phyloP scores from a whole-genome alignment of 2,888 invertebrate genomes.

The Drosophila basisetae region DNA sequence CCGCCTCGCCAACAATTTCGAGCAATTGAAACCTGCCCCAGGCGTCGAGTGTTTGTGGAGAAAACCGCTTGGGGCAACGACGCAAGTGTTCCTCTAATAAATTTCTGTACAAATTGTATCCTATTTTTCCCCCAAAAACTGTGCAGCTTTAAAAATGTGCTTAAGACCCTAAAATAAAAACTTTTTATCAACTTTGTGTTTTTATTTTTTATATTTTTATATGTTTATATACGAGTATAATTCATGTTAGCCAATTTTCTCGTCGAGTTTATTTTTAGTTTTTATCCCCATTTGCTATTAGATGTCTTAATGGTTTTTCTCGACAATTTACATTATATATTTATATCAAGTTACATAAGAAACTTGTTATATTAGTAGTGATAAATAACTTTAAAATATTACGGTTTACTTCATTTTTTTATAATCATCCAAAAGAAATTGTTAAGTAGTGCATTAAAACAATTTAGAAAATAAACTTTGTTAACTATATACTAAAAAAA shows the following conservation, averaged over 20 bases:
- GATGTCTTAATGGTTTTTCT: not conserved
- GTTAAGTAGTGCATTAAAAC: not conserved
- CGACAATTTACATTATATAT: not conserved
- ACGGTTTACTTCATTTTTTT: not conserved
- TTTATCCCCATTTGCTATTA: not conserved
- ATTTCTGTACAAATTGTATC: conserved; percentile 14
- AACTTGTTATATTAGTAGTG: not conserved
- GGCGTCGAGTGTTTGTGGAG: conserved; percentile 5
- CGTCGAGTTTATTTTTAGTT: too few relatives aligned
- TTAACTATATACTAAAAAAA: not conserved
- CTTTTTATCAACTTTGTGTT: not conserved
- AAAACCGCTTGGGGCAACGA: conserved; percentile 11
- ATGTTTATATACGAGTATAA: not conserved
- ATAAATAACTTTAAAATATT: not conserved
- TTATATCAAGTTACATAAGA: not conserved
- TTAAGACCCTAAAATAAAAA: not conserved
- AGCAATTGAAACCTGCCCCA: conserved; percentile 41
- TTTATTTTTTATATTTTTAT: too few relatives aligned
- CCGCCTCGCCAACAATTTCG: conserved; percentile 46
- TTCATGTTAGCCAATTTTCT: not conserved
- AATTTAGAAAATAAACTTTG: not conserved
- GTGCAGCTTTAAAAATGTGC: not conserved
- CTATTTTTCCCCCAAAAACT: not conserved
- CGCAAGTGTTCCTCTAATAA: conserved; percentile 21
- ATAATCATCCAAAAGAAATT: not conserved